These are phyloP conservation scores for Eulemur mongoz DNA, from an alignment of 2,797 vertebrate genomes.

Conservation along the genomic window DNA sequence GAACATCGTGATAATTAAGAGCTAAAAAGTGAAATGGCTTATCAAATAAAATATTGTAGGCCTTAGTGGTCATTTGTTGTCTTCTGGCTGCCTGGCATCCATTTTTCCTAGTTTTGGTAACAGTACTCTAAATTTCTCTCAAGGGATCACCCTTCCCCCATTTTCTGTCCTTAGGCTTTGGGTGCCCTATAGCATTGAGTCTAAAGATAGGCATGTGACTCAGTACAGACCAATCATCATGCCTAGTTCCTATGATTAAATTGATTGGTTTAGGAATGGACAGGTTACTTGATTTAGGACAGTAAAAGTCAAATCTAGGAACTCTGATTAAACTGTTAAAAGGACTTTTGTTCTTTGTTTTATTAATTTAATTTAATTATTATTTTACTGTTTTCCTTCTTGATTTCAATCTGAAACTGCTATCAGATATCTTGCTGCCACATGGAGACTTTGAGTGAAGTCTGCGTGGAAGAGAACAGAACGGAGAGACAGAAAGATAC, in stretches of 20 bases:
- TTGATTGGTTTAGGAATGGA: background rate
- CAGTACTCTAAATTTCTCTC: background rate
- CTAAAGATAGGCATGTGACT: background rate
- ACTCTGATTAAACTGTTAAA: background rate
- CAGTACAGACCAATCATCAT: background rate
- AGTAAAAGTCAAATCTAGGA: background rate
- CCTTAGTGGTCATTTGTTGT: background rate
- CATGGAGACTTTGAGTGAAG: background rate
- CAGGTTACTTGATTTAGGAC: background rate
- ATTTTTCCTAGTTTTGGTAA: slow-evolving; percentile 15
- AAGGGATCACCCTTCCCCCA: background rate
- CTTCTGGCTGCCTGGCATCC: background rate
- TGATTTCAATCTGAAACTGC: background rate
- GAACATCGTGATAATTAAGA: background rate
- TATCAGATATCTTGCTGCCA: background rate
- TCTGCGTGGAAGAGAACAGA: background rate
- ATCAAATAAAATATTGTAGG: background rate
- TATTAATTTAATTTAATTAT: background rate
- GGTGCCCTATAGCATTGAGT: background rate
- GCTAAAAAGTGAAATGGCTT: background rate
- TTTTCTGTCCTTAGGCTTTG: background rate
- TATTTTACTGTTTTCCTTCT: background rate
- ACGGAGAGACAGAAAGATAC: background rate
- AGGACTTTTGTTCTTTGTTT: background rate
- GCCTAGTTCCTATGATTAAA: background rate